Conservation (phyloP, 2,888 invertebrate genomes). For the Ecdyonurus torrentis region DNA sequence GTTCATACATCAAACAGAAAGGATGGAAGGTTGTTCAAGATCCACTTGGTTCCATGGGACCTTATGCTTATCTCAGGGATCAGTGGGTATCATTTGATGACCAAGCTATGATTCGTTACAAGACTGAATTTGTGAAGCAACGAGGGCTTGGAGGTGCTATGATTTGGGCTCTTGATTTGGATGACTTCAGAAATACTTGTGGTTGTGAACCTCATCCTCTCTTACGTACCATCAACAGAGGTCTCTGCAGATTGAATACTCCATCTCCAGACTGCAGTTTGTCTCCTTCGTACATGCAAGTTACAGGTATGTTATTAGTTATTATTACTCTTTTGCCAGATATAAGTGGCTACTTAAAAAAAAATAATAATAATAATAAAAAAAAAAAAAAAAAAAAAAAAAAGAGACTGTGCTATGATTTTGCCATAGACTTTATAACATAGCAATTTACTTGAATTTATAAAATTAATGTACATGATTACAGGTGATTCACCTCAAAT, state of each 20-base stretch:
- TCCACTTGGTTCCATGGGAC: conserved; percentile 44
- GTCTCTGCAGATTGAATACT: conserved; percentile 48
- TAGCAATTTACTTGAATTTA: too few species aligned
- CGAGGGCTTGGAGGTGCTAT: conserved; percentile 52
- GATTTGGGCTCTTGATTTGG: conserved; percentile 63
- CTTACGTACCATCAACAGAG: conserved; percentile 61
- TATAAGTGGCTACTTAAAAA: too few species aligned
- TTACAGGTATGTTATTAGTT: not conserved
- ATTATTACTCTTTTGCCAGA: too few species aligned
- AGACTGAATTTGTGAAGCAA: conserved; percentile 39
- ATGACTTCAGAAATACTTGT: conserved; percentile 57
- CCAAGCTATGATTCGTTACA: conserved; percentile 38
- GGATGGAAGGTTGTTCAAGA: conserved; percentile 45
- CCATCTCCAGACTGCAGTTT: conserved; percentile 41
- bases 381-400: too few species aligned
- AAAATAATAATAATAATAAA: too few species aligned
- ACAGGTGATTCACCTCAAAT: too few species aligned
- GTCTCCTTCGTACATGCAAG: not conserved
- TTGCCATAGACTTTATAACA: too few species aligned
- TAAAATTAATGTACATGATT: too few species aligned
- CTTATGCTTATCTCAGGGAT: conserved; percentile 48
- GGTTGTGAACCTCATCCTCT: conserved; percentile 69
- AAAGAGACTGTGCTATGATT: too few species aligned
- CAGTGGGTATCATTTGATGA: conserved; percentile 73
- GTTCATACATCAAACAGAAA: conserved; percentile 37